Percentiles rank a stretch among this genome's conserved stretches.
phyloP scores from a whole-genome alignment of 1,140 invertebrate genomes.

The Drosophila parabipectinata region DNA sequence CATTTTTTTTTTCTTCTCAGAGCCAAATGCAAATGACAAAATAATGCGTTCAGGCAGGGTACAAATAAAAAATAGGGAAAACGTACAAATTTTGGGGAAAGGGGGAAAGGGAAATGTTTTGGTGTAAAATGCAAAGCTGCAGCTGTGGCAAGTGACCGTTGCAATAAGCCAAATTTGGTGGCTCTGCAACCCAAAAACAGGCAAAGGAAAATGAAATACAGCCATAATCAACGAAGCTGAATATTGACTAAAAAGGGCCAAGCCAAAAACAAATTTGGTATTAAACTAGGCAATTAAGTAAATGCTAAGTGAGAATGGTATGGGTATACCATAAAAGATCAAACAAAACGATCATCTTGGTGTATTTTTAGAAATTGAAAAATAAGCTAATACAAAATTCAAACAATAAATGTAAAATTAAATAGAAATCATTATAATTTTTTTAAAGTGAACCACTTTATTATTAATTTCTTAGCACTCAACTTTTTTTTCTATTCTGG shows the following conservation, averaged over 20 bases:
- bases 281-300: not conserved
- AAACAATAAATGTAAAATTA: too few relatives aligned
- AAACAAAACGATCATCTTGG: too few relatives aligned
- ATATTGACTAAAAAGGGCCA: slow-evolving; percentile 11
- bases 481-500: slow-evolving; percentile 3
- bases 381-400: too few relatives aligned
- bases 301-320: too few relatives aligned
- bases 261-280: not conserved
- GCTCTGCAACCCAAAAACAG: slow-evolving; percentile 6
- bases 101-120: slow-evolving; percentile 13
- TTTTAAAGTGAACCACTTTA: not conserved
- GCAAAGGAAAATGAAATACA: not conserved
- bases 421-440: too few relatives aligned
- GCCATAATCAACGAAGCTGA: not conserved
- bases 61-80: slow-evolving; percentile 11
- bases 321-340: too few relatives aligned
- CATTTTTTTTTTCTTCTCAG: slow-evolving; percentile 11
- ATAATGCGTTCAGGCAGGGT: slow-evolving; percentile 48
- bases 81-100: not conserved
- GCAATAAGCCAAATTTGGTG: not conserved
- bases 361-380: too few relatives aligned
- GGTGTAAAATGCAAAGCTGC: not conserved
- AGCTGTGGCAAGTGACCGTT: slow-evolving; percentile 6
- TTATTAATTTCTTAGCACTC: slow-evolving; percentile 7
- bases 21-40: slow-evolving; percentile 51